phyloP scores from a whole-genome alignment of 2,888 invertebrate species.

The Aphrophora alni region DNA sequence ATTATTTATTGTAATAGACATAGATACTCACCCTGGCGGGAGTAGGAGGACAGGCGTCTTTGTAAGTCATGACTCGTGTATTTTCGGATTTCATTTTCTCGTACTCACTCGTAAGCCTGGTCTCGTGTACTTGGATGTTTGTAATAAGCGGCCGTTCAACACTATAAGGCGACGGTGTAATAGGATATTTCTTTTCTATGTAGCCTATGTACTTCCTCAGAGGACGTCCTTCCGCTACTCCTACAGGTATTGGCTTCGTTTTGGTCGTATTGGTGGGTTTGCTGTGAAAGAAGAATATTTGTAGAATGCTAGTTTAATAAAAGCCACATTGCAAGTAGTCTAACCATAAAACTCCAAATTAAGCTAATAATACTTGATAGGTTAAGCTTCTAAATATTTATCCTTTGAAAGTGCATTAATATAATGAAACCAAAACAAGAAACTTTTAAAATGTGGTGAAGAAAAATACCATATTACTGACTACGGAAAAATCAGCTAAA shows the following conservation, averaged over 20 bases:
- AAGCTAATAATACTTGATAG: no score
- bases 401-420: no score
- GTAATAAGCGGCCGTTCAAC: constrained; percentile 11
- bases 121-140: constrained; percentile 25
- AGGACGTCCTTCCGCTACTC: background rate
- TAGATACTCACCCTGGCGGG: background rate
- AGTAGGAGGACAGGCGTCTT: constrained; percentile 3
- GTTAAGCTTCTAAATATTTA: no score
- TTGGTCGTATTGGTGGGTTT: background rate
- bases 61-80: background rate
- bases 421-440: no score
- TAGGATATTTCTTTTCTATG: background rate
- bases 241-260: background rate
- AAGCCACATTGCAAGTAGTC: no score
- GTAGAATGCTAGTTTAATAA: no score
- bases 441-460: no score
- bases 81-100: background rate
- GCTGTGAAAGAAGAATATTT: background rate
- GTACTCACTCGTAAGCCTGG: constrained; percentile 27
- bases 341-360: no score
- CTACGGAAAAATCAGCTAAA: no score
- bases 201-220: background rate
- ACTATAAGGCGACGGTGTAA: background rate
- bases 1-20: no score
- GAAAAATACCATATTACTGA: no score